Base-by-base conservation (phyloP, 2,113 vertebrate genomes). In the Prolemur simus region DNA sequence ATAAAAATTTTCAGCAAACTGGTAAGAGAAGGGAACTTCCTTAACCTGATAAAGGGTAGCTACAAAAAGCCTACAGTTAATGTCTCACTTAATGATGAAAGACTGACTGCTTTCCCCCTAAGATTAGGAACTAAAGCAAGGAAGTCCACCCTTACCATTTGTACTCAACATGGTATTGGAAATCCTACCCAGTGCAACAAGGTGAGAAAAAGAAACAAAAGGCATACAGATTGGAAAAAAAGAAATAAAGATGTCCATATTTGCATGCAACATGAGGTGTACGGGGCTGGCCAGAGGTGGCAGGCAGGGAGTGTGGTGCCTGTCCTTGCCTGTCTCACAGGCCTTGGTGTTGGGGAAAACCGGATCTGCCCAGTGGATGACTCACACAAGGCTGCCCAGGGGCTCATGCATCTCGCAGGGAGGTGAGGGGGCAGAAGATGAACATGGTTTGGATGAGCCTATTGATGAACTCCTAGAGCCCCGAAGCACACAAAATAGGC, bases 361-460 rank as follows among this genome's bases (percentile, higher is more conserved):
- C 81, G 98, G 47, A 27, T 99, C 98, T 96, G 99, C 98, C 0
- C 98, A 99, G 96, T 99, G 99, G 98, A 99, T 99, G 97, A 99
- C 96, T 83, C 98, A 98, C 97, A 98, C 98, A 99, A 99, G 94
- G 37, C 98, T 98, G 56, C 98, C 98, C 15, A 98, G 94, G 8
- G 98, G 98, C 73, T 98, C 99, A 83, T 99, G 98, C 76, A 99
- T 99, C 97, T 99, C 99, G 92, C 96, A 96, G 0, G 98, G 98
- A 0, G 99, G 99, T 9, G 99, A 99, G 99, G 99, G 99, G 97
- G 99, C 99, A 91, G 99, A 98, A 78, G 99, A 97, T 42, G 98
- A 85, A 9, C 98, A 98, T 42, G 98, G 98, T 0, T 98, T 98
- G 69, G 97, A 98, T 88, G 98, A 99, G 85, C 98, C 98, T 32